Evolutionary conservation across 2,888 invertebrate genomes (phyloP), one percentile per base, ranked within the genome.

Genomic region (Belgica antarctica): DNA sequence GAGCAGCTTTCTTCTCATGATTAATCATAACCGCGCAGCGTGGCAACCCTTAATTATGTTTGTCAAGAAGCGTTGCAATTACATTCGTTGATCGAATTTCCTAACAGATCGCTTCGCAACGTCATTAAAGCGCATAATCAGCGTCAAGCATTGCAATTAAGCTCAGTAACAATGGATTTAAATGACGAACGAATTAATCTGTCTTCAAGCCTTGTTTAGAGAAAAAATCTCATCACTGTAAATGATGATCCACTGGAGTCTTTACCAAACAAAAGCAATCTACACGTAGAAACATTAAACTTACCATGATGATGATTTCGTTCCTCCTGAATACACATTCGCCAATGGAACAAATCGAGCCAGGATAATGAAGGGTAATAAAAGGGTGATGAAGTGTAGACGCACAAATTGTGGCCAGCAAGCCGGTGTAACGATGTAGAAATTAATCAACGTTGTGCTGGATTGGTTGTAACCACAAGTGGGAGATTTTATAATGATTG

Each of bases 31-130:
- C 22, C 52, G 22, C 22, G 52, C 22, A 5, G 46, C 46, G 22
- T 22, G 52, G 41, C 41, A 41, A 10, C 22, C 52, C 52, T 52
- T 52, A 4, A 52, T 52, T 52, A 52, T 52, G 52, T 52, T 52
- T 4, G 22, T 52, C n/a, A 8, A 52, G 22, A 17, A 52, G 52
- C 52, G 2, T 19, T n/a, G 22, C 22, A 52, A 52, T 52, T 52
- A 22, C 7, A 52, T 3, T 31, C 2, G 19, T 52, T 22, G 19
- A 52, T 52, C 52, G 22, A 22, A 22, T 52, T 3, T 8, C 22
- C 52, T 52, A 17, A 52, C 8, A 17, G 22, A 12, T 52, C 15
- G 4, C 46, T 46, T 15, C 46, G 7, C 46, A 46, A n/a, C 7
- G 15, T 46, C 46, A 15, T n/a, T 10, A 31, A 8, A 5, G 12